Evolutionary conservation across 2,888 invertebrate genomes (phyloP), one percentile per base, ranked within the genome.

Genomic region (Synergus umbraculus): DNA sequence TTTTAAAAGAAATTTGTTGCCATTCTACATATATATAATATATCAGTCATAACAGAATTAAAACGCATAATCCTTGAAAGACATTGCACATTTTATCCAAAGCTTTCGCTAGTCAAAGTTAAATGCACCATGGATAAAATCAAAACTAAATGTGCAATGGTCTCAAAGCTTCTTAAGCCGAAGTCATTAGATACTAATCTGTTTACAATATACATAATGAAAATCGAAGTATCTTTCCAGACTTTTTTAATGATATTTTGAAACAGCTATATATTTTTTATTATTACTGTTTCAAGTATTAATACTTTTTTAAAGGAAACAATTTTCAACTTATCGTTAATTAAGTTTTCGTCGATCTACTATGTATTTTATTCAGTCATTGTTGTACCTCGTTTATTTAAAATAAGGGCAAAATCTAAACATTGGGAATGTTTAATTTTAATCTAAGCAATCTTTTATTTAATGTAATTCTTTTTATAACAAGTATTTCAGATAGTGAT

Each of bases 61-160:
- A 15, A 49, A 69, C 15, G 10, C 29, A 60, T 60, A 12, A 49
- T 69, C 46, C 69, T 69, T 49, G 46, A 29, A 49, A 49, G 4
- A 49, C 69, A 69, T 69, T 69, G 69, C 37, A 49, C 49, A 69
- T 49, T 22, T 69, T 69, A 49, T 69, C 69, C 69, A 49, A 69
- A 69, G 69, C 18, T 22, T 69, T 69, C 15, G 49, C 69, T 69
- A 69, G 69, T 69, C 69, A 69, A 69, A 69, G 69, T 69, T 49
- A 46, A 46, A 69, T 69, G 69, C 46, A 49, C 69, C 49, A 49
- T 69, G 69, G 69, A 69, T 69, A 49, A 69, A 54, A 46, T 49
- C 29, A 69, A 69, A 69, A 46, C 18, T 12, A 7, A 49, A 69
- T 69, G 69, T 67, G 67, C 67, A 67, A 67, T 67, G 67, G 13